These are phyloP conservation scores for Loriculus beryllinus DNA, from an alignment of 2,797 vertebrate species.

Conservation along the genomic window DNA sequence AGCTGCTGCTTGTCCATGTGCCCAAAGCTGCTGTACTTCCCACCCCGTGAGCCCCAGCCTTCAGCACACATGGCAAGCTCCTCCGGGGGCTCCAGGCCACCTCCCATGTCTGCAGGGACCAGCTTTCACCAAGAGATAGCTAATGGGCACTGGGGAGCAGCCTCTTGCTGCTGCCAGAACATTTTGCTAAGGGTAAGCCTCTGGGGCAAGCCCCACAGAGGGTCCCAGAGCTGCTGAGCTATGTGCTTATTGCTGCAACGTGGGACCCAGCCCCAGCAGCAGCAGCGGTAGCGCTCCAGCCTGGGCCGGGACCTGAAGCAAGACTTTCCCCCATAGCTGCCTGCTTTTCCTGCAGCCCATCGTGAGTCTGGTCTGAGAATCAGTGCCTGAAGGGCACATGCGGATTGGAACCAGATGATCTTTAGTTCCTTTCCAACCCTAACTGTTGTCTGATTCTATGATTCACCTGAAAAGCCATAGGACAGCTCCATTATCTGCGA, in stretches of 20 bases:
- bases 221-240: neutral
- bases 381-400: fast-evolving
- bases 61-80: fast-evolving
- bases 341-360: neutral
- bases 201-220: neutral
- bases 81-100: neutral
- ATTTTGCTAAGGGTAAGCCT: neutral
- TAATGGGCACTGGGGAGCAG: neutral
- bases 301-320: neutral
- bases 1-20: neutral
- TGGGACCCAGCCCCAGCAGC: neutral
- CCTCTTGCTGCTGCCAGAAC: neutral
- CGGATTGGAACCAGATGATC: neutral
- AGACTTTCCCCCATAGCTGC: neutral
- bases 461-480: neutral
- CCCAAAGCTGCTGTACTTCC: neutral
- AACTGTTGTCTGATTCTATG: neutral
- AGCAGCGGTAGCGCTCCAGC: neutral
- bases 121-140: neutral
- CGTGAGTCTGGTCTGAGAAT: neutral
- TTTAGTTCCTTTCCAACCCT: neutral
- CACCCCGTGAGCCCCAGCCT: neutral
- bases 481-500: neutral
- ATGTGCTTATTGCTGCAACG: fast-evolving
- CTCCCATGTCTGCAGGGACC: neutral